phyloP scores from a whole-genome alignment of 1,140 invertebrate genomes.

The Delia radicum region DNA sequence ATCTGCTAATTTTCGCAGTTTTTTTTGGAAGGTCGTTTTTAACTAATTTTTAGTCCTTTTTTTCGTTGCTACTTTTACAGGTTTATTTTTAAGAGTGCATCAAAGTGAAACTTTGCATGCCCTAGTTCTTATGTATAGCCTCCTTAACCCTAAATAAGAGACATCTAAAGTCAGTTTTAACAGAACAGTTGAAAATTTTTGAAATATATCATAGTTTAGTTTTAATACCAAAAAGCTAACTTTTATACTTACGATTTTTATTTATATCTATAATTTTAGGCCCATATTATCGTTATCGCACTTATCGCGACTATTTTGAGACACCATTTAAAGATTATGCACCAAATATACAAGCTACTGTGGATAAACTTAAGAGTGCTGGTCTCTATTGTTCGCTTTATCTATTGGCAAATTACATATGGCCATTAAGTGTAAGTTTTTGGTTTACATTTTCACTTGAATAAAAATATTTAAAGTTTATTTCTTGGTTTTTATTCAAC shows the following conservation, averaged over 20 bases:
- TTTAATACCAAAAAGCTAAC: too few relatives aligned
- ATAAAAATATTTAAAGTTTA: not conserved
- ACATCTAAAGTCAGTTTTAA: too few relatives aligned
- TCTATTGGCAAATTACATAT: slow-evolving; percentile 67
- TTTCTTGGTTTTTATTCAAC: slow-evolving; percentile 54
- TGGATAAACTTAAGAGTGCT: slow-evolving; percentile 68
- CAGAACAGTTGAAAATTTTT: too few relatives aligned
- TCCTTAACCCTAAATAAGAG: too few relatives aligned
- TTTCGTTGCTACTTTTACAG: too few relatives aligned
- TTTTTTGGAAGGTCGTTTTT: too few relatives aligned
- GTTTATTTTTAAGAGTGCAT: too few relatives aligned
- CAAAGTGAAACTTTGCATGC: too few relatives aligned
- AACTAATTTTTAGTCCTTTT: too few relatives aligned
- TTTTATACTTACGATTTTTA: not conserved
- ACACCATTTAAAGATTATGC: slow-evolving; percentile 67
- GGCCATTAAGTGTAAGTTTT: slow-evolving; percentile 71
- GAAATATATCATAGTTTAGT: too few relatives aligned
- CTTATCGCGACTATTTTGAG: slow-evolving; percentile 79
- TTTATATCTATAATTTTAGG: slow-evolving; percentile 62
- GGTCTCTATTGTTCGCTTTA: slow-evolving; percentile 70
- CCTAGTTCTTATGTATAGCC: too few relatives aligned
- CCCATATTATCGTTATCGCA: slow-evolving; percentile 85
- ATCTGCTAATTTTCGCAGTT: too few relatives aligned
- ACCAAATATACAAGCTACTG: slow-evolving; percentile 63
- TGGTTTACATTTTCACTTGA: not conserved